Evolutionary conservation across 2,113 vertebrate species (phyloP), one percentile per base, ranked within the genome.

Genomic region (Peromyscus leucopus): DNA sequence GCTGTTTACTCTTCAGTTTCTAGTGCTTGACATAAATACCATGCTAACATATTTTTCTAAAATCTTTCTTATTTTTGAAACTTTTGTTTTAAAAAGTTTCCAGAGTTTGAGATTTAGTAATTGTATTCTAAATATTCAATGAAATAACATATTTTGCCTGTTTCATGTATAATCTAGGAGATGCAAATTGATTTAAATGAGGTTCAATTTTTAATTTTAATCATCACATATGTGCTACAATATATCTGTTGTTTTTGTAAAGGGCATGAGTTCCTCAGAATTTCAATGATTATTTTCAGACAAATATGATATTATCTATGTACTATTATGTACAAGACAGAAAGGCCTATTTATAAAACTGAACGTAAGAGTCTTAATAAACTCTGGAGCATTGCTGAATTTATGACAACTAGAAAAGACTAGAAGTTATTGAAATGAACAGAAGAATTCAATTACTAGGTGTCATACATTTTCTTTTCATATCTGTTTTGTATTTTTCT

Each of bases 161-260:
- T 97, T 92, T 90, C 91, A 17, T 51, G 69, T 55, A 74, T n/a
- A 90, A 90, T 69, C 8, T 33, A 7, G 10, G 19, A 95, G 31
- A 88, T n/a, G 17, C 48, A 93, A 83, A 51, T 72, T 89, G 10
- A 65, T 78, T 95, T n/a, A 83, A 91, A 91, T 76, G 13, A 57
- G 61, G 83, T 95, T 80, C 15, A 69, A 11, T 33, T 91, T 93
- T n/a, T 39, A 51, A 94, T 79, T 90, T 92, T 78, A 24, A 48
- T 55, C 12, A 93, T 75, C 61, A 89, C 33, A 92, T 92, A 72
- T 72, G 21, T 59, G 33, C 24, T 90, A 55, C 19, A 92, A 39
- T 90, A 42, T 89, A 95, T 39, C 65, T 57, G 17, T 33, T 94
- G 26, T 96, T 91, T 92, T 93, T 89, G 57, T 59, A 91, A 92